Evolutionary conservation across 2,797 vertebrate genomes (phyloP), one percentile per base, ranked within the genome.

Genomic region (Tapirus indicus): DNA sequence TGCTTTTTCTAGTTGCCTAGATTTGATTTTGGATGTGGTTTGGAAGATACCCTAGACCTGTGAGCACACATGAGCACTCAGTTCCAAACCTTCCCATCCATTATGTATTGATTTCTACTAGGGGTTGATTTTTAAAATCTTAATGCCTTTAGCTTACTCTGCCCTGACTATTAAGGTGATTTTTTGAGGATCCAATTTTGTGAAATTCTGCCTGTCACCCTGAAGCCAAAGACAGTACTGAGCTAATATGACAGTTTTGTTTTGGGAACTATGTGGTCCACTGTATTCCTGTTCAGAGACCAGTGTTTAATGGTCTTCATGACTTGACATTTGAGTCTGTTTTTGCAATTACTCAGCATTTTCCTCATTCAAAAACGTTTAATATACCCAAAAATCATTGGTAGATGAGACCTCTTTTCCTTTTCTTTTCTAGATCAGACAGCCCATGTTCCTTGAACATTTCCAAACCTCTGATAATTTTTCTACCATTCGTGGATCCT

Each of bases 291-390:
- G 1, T 74, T 91, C 7, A 74, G 58, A 78, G 71, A 62, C 44
- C 32, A 60, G 44, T 74, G 52, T 95, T 91, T 72, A 47, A 11
- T 47, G 16, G 4, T 52, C 62, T 75, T 91, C 58, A 58, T 75
- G 66, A 68, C n/a, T 83, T 87, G 44, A 89, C 0, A 6, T 64
- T 86, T 90, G 66, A 92, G 54, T 17, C 35, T 95, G 5, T 85
- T 89, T 96, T 89, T 94, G 74, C 20, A 96, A 6, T 89, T 89
- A 89, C 11, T 92, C 9, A 60, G n/a, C 69, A n/a, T 86, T 96
- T 94, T 72, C 44, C 11, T 74, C 6, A 12, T 41, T 62, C n/a
- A 60, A 77, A 84, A 91, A 27, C 52, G 6, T 86, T 69, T n/a
- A 85, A 29, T 79, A 84, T 88, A 62, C 23, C 17, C 25, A 54